A percentile compares a stretch with the other conserved stretches of the same genome.
Conservation (phyloP, 2,113 vertebrate genomes). For the Oreochromis spilurus region DNA sequence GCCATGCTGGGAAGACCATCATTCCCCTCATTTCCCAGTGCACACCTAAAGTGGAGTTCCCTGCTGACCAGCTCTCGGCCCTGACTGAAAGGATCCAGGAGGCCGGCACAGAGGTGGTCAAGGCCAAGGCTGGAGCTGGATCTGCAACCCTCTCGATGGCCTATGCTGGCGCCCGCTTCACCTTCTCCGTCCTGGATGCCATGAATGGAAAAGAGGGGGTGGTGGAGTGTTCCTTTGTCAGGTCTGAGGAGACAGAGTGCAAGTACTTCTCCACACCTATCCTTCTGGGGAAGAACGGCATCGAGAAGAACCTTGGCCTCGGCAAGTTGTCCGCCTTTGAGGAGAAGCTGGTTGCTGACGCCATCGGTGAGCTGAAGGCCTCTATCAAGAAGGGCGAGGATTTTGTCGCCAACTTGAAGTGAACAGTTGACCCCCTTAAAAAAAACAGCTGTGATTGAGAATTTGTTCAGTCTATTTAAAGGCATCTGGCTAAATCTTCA, state of each 20-base stretch:
- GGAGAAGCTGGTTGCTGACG: conserved; percentile 88
- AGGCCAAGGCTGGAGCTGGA: conserved; percentile 95
- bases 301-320: conserved; percentile 96
- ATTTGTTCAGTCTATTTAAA: conserved; percentile 40
- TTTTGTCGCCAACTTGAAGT: conserved; percentile 89
- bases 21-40: conserved; percentile 96
- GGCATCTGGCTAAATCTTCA: conserved; percentile 26
- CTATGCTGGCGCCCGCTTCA: conserved; percentile 91
- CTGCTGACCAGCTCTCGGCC: conserved; percentile 82
- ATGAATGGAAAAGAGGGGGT: conserved; percentile 95
- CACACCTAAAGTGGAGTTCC: conserved; percentile 92
- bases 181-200: conserved; percentile 91
- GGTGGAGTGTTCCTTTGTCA: conserved; percentile 87
- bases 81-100: conserved; percentile 90
- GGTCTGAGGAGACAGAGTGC: conserved; percentile 88
- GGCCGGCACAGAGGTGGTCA: conserved; percentile 95
- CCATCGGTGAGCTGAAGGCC: conserved; percentile 84
- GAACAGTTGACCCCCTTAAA: conserved; percentile 33
- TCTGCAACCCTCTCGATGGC: conserved; percentile 98
- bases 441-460: conserved; percentile 24
- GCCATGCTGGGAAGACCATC: conserved; percentile 96
- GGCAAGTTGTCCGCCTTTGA: conserved; percentile 88
- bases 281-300: conserved; percentile 90
- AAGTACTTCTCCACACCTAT: conserved; percentile 95
- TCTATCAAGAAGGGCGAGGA: conserved; percentile 99